Evolutionary conservation across 2,797 vertebrate species (phyloP).

Genomic region (Melanogrammus aeglefinus): DNA sequence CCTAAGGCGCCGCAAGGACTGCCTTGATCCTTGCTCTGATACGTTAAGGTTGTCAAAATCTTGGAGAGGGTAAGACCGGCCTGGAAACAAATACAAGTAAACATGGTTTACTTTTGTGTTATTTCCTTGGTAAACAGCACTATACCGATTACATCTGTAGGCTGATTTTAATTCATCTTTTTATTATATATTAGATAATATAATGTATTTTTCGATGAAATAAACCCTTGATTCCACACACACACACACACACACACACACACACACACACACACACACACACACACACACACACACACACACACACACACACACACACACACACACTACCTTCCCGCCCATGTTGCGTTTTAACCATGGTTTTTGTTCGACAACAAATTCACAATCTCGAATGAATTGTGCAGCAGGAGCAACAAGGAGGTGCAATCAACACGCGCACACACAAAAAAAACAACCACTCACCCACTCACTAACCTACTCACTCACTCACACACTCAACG

Average conservation of each 20-base stretch:
- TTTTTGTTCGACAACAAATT: background rate
- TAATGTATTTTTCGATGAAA: no score
- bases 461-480: background rate
- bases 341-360: background rate
- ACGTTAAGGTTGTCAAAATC: no score
- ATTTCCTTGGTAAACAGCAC: no score
- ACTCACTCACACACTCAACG: no score
- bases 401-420: background rate
- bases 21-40: no score
- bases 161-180: no score
- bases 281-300: background rate
- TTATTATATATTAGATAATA: no score
- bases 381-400: background rate
- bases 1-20: no score
- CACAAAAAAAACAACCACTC: background rate
- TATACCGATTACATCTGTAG: no score
- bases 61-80: no score
- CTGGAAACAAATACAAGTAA: no score
- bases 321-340: background rate
- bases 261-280: background rate
- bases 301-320: background rate
- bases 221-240: background rate
- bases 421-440: background rate
- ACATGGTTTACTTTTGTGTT: no score
- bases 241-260: background rate